Percentiles rank a stretch among this genome's conserved stretches.
Conservation (phyloP, 2,797 vertebrate genomes). For the Merluccius polli region DNA sequence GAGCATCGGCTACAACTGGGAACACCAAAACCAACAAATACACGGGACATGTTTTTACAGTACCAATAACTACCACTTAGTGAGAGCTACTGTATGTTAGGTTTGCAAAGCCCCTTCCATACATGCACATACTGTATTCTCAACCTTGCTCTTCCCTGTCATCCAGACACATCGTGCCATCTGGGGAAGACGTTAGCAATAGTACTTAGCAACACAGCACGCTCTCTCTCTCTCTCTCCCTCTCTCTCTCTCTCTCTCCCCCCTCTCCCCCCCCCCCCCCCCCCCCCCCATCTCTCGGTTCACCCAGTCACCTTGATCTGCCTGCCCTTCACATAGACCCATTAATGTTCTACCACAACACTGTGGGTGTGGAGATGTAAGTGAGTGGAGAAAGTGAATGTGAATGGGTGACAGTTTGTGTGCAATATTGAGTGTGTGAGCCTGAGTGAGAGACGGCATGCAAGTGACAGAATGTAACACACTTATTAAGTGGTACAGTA, state of each 20-base stretch:
- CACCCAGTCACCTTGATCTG: conserved; percentile 81
- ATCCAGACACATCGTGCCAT: conserved; percentile 55
- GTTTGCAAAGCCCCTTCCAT: not conserved
- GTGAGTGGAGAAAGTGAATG: conserved; percentile 13
- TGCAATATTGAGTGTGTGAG: conserved; percentile 42
- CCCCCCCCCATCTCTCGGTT: conserved; percentile 42
- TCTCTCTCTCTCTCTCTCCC: not conserved
- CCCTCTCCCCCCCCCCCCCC: not conserved
- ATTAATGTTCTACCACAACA: conserved; percentile 70
- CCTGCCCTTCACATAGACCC: conserved; percentile 77
- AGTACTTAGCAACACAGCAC: conserved; percentile 79
- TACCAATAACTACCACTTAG: not conserved
- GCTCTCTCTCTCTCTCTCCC: conserved; percentile 40
- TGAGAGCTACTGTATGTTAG: not conserved
- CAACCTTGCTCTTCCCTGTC: not conserved
- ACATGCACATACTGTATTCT: conserved; percentile 23
- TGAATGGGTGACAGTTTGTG: not conserved
- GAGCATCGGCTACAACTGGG: not conserved
- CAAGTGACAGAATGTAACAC: conserved; percentile 20
- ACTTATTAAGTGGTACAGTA: conserved; percentile 65
- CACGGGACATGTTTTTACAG: not conserved
- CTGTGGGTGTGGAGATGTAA: conserved; percentile 53
- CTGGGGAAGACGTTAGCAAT: conserved; percentile 80
- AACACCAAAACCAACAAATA: not conserved
- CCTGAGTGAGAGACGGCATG: not conserved